Evolutionary conservation across 1,140 invertebrate genomes (phyloP).

Genomic region (Trachymyrmex cornetzi): DNA sequence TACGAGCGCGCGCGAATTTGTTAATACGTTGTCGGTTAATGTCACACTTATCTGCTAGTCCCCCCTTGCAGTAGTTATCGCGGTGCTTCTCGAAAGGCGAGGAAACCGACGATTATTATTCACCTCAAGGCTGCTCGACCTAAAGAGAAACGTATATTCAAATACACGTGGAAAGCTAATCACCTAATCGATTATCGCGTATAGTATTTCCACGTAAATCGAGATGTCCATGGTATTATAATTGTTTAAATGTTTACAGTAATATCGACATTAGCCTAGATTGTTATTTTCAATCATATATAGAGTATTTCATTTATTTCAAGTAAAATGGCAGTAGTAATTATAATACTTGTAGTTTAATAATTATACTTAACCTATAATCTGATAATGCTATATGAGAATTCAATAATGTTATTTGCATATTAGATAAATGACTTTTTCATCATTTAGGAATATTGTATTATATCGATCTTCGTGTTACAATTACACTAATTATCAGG

Average conservation of each 20-base stretch:
- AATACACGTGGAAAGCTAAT: background rate
- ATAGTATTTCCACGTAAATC: background rate
- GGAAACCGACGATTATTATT: slow-evolving; percentile 33
- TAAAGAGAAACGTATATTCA: background rate
- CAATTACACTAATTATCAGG: background rate
- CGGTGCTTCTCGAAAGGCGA: background rate
- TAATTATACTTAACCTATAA: background rate
- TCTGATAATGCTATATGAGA: background rate
- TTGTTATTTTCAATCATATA: slow-evolving; percentile 6
- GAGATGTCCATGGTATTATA: background rate
- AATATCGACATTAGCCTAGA: background rate
- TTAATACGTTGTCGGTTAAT: slow-evolving; percentile 39
- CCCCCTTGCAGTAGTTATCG: background rate
- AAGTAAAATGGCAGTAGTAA: background rate
- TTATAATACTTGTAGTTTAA: background rate
- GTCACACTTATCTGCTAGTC: slow-evolving; percentile 25
- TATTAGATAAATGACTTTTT: background rate
- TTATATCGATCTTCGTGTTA: background rate
- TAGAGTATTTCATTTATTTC: background rate
- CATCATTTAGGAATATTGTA: background rate
- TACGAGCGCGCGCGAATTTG: slow-evolving; percentile 36
- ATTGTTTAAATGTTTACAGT: background rate
- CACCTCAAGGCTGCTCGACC: slow-evolving; percentile 9
- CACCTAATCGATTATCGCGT: background rate
- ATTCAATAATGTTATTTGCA: background rate